phyloP scores from a whole-genome alignment of 2,888 invertebrate species.

The Parelbella ahira region DNA sequence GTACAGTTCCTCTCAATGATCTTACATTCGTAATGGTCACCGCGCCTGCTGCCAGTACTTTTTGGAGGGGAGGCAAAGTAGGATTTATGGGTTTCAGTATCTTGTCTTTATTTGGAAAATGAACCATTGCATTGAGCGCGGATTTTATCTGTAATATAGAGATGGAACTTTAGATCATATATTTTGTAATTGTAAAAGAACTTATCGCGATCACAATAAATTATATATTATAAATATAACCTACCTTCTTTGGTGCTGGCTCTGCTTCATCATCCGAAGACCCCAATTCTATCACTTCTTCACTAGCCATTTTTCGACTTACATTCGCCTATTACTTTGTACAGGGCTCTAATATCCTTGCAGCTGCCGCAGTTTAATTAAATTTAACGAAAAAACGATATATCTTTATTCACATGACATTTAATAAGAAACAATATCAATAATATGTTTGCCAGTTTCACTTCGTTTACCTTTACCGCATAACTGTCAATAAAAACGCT shows the following conservation, averaged over 20 bases:
- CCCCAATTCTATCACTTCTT: slow-evolving; percentile 70
- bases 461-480: no score
- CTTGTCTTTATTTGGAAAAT: slow-evolving; percentile 55
- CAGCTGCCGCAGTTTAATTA: no score
- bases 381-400: no score
- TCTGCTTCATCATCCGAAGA: slow-evolving; percentile 70
- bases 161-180: no score
- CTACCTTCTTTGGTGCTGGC: slow-evolving; percentile 64
- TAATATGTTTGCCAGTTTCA: no score
- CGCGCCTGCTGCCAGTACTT: slow-evolving; percentile 36
- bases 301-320: slow-evolving; percentile 50
- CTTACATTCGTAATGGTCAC: slow-evolving; percentile 18
- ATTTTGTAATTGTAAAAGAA: no score
- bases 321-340: background rate
- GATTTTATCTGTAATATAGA: slow-evolving; percentile 51
- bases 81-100: slow-evolving; percentile 48
- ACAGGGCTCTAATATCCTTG: background rate
- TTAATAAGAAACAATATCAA: no score
- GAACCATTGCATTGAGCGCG: slow-evolving; percentile 63
- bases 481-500: no score
- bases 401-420: no score
- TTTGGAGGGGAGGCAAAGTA: slow-evolving; percentile 30
- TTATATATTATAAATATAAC: no score
- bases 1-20: slow-evolving; percentile 28
- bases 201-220: no score